Evolutionary conservation across 2,888 invertebrate genomes (phyloP).

Genomic region (Campopleginae sp.): DNA sequence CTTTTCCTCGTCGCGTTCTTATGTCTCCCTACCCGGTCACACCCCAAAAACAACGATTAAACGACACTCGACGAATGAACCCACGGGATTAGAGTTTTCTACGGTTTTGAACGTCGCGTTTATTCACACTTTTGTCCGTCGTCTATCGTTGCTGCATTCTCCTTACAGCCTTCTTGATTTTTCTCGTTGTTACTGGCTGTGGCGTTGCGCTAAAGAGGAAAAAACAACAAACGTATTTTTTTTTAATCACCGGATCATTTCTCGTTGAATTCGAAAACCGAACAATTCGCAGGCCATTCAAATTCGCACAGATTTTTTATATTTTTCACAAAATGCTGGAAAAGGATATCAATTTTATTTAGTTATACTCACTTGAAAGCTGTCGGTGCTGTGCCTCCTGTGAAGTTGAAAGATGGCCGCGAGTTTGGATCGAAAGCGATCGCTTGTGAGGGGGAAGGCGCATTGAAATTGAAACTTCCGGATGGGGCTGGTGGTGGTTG

Average conservation of each 20-base stretch:
- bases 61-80: slow-evolving; percentile 18
- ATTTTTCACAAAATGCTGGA: background rate
- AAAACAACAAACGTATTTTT: slow-evolving; percentile 35
- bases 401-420: slow-evolving; percentile 85
- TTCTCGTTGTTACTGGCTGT: slow-evolving; percentile 77
- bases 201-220: slow-evolving; percentile 74
- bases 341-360: background rate
- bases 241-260: slow-evolving; percentile 6
- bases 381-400: slow-evolving; percentile 83
- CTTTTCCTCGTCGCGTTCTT: background rate
- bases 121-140: slow-evolving; percentile 16
- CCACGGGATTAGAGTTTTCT: slow-evolving; percentile 12
- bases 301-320: background rate
- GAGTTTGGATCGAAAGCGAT: slow-evolving; percentile 83
- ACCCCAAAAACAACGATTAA: background rate
- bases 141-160: slow-evolving; percentile 80
- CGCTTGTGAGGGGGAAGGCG: slow-evolving; percentile 69
- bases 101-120: slow-evolving; percentile 4
- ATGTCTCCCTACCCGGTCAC: background rate
- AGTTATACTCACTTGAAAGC: slow-evolving; percentile 84
- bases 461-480: slow-evolving; percentile 81
- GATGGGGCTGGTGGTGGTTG: slow-evolving; percentile 72
- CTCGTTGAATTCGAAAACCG: background rate
- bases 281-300: no score
- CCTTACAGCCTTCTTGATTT: slow-evolving; percentile 85